Percentiles rank a stretch among this genome's conserved stretches.
Evolutionary conservation across 2,113 vertebrate species (phyloP).

Genomic region (Galeopterus variegatus): DNA sequence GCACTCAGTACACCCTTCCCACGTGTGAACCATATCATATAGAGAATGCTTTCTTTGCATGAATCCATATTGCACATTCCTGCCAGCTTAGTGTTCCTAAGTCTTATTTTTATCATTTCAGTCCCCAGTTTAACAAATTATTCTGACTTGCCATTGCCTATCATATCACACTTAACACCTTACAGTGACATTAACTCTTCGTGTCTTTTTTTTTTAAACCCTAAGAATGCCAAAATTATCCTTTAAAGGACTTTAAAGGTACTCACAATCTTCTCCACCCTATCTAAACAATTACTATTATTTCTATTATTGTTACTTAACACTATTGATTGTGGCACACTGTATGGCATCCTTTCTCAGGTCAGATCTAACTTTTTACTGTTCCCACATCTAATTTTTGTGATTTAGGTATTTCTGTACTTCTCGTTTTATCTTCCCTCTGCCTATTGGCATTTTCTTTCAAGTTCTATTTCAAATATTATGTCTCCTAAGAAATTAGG

Average conservation of each 20-base stretch:
- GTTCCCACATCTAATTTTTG: not conserved
- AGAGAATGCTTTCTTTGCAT: not conserved
- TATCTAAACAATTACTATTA: not conserved
- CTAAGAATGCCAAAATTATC: not conserved
- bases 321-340: not conserved
- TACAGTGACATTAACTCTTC: not conserved
- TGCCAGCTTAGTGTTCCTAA: not conserved
- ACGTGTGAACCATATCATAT: not conserved
- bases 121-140: not conserved
- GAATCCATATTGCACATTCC: not conserved
- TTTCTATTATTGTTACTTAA: not conserved
- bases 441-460: not conserved
- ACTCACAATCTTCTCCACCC: not conserved
- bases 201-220: not conserved
- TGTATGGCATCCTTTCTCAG: not conserved
- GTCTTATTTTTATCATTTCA: not conserved
- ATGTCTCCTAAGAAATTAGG: not conserved
- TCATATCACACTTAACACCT: not conserved
- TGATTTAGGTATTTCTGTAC: not conserved
- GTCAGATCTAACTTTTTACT: not conserved
- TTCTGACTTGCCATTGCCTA: not conserved
- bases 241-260: not conserved
- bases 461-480: not conserved
- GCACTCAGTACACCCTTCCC: not conserved
- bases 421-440: not conserved